Evolutionary conservation across 1,140 invertebrate species (phyloP), one percentile per base, ranked within the genome.

Genomic region (Caerostris extrusa): DNA sequence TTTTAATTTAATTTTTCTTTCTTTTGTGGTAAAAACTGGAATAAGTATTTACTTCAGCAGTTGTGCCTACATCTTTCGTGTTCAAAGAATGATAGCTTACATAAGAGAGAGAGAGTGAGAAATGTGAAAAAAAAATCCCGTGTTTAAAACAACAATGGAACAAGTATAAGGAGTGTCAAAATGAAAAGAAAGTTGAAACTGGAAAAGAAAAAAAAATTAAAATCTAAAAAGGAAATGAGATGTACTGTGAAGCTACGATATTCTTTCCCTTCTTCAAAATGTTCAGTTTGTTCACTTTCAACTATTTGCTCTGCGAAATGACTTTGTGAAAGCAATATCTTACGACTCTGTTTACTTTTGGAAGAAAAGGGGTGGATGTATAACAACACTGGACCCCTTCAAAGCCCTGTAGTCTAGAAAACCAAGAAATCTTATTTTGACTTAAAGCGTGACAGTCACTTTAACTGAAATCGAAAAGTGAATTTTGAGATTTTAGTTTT

Each of bases 241-340:
- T n/a, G n/a, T n/a, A n/a, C n/a, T n/a, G n/a, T n/a, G n/a, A n/a
- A n/a, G n/a, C n/a, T n/a, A n/a, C n/a, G 17, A 85, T 53, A 64
- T 14, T 88, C 55, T 57, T 56, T n/a, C n/a, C 17, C 67, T 58
- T 90, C 88, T 57, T 14, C 88, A 90, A n/a, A 90, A 90, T 58
- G 55, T 90, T 90, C 34, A 8, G 64, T 90, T 90, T 90, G 88
- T 71, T 90, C 88, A 56, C 88, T 90, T 90, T 90, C 88, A 77
- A 90, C 50, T 90, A 53, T 90, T 90, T 90, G 88, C 67, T 55
- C 64, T n/a, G 50, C 12, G 88, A 90, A 90, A 90, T 90, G 19
- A 77, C 67, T 71, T 58, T 56, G 55, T 10, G 88, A 77, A 69
- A 71, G 88, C 88, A 90, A 90, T 90, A 90, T 55, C 55, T n/a